These are phyloP conservation scores for Lordiphosa collinella DNA, from an alignment of 1,140 invertebrate genomes.

Conservation along the genomic window DNA sequence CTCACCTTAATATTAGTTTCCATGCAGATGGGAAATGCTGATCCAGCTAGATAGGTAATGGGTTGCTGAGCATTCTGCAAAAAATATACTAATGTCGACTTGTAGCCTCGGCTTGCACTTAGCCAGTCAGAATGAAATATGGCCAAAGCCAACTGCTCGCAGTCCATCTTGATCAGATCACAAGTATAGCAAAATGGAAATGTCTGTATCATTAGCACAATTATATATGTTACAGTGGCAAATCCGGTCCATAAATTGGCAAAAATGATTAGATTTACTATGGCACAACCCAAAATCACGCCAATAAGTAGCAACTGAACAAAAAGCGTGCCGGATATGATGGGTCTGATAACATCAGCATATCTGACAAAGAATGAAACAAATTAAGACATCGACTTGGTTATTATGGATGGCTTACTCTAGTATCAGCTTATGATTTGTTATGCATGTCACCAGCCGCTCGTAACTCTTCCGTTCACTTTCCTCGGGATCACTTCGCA, in stretches of 20 bases:
- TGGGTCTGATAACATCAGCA: not conserved
- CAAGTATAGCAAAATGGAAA: slow-evolving; percentile 48
- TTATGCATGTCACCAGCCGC: slow-evolving; percentile 38
- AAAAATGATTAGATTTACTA: slow-evolving; percentile 44
- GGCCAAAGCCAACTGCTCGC: slow-evolving; percentile 15
- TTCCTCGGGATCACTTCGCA: slow-evolving; percentile 22
- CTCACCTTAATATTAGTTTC: slow-evolving; percentile 39
- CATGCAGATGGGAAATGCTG: slow-evolving; percentile 36
- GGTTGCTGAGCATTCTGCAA: slow-evolving; percentile 26
- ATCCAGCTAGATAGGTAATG: slow-evolving; percentile 37
- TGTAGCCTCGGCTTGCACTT: slow-evolving; percentile 20
- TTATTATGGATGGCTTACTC: not conserved
- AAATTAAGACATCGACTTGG: not conserved
- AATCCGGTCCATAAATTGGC: slow-evolving; percentile 21
- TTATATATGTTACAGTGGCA: slow-evolving; percentile 10
- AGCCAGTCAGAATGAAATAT: slow-evolving; percentile 48
- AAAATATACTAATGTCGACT: slow-evolving; percentile 21
- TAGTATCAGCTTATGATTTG: slow-evolving; percentile 23
- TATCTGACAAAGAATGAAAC: not conserved
- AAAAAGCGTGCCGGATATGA: not conserved
- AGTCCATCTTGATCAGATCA: slow-evolving; percentile 38
- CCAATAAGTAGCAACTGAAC: slow-evolving; percentile 43
- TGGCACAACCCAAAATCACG: slow-evolving; percentile 13
- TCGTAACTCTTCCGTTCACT: slow-evolving; percentile 17
- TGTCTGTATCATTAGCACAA: slow-evolving; percentile 23